phyloP scores from a whole-genome alignment of 2,888 invertebrate genomes.

The Chrysodeixis includens region DNA sequence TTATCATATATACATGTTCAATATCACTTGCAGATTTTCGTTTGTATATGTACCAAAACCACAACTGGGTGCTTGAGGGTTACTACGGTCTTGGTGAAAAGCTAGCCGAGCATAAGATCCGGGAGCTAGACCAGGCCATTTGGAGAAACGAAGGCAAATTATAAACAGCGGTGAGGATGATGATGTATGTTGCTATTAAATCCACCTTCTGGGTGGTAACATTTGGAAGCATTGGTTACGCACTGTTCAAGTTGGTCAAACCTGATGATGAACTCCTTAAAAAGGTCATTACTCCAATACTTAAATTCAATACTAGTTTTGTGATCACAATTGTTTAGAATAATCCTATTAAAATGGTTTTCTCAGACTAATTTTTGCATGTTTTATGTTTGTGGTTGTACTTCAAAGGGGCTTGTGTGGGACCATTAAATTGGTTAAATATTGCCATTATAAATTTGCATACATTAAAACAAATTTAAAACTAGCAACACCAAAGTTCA shows the following conservation, averaged over 20 bases:
- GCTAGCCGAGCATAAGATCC: constrained; percentile 85
- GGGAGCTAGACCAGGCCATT: constrained; percentile 88
- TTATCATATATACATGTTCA: neutral
- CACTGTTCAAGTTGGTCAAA: constrained; percentile 88
- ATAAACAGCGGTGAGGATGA: constrained; percentile 76
- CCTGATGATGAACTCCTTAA: constrained; percentile 88
- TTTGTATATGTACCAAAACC: constrained; percentile 91
- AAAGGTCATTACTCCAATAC: constrained; percentile 85
- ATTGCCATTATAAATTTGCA: neutral
- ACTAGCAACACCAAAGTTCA: neutral
- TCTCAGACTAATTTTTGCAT: constrained; percentile 62
- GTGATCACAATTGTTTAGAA: constrained; percentile 63
- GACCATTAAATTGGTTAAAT: constrained; percentile 1
- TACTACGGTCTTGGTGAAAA: constrained; percentile 92
- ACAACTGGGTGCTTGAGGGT: constrained; percentile 90
- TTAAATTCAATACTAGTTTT: constrained; percentile 59
- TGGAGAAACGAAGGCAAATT: constrained; percentile 89
- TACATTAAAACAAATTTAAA: no score
- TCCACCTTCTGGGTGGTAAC: constrained; percentile 89
- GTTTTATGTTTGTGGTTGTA: constrained; percentile 58
- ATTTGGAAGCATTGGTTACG: constrained; percentile 90
- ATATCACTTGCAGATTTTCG: constrained; percentile 90
- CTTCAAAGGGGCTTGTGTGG: constrained; percentile 33
- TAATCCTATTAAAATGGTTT: constrained; percentile 37
- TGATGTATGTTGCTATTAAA: constrained; percentile 84